These are phyloP conservation scores for Siniperca knerii DNA, from an alignment of 2,113 vertebrate species.

Conservation along the genomic window DNA sequence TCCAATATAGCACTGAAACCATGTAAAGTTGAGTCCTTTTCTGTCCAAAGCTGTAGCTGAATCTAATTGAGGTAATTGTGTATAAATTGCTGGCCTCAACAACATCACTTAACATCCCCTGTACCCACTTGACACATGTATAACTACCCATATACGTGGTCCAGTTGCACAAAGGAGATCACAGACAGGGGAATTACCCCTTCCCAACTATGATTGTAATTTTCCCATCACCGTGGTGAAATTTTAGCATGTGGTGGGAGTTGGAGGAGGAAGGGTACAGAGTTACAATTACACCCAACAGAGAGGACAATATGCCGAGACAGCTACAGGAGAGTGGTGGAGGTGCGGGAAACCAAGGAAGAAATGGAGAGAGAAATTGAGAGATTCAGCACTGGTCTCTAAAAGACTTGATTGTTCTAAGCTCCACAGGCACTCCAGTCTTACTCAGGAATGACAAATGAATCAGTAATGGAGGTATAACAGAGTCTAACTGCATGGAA, in stretches of 20 bases:
- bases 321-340: conserved; percentile 7
- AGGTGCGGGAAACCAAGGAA: background rate
- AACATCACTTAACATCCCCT: conserved; percentile 34
- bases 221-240: conserved; percentile 69
- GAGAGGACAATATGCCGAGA: conserved; percentile 43
- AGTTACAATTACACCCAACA: conserved; percentile 65
- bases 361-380: background rate
- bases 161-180: conserved; percentile 44
- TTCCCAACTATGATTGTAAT: conserved; percentile 59
- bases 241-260: conserved; percentile 69
- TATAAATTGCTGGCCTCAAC: conserved; percentile 53
- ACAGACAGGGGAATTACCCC: conserved; percentile 58
- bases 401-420: conserved; percentile 55
- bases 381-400: conserved; percentile 33
- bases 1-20: background rate
- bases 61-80: conserved; percentile 37
- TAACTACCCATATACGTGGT: conserved; percentile 32
- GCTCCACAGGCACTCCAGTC: conserved; percentile 19
- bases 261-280: conserved; percentile 50
- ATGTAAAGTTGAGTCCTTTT: background rate
- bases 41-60: conserved; percentile 18
- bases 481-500: conserved; percentile 16
- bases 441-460: conserved; percentile 36
- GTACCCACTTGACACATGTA: conserved; percentile 42
- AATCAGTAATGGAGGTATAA: conserved; percentile 44